Evolutionary conservation across 2,797 vertebrate species (phyloP).

Genomic region (Vipera ursinii): DNA sequence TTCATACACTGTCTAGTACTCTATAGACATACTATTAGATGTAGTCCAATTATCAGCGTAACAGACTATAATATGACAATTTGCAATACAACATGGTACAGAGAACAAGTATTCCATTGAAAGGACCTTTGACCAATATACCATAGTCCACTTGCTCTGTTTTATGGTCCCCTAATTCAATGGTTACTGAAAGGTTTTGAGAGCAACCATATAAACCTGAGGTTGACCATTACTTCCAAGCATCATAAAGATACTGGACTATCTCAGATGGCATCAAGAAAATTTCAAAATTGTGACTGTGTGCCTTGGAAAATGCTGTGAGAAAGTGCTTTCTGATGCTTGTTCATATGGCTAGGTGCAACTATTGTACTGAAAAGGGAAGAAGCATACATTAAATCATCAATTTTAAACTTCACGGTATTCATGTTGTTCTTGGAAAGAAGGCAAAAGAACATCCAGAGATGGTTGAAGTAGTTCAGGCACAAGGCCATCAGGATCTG

Average conservation of each 20-base stretch:
- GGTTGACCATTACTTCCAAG: not conserved
- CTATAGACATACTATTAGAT: not conserved
- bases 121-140: not conserved
- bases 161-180: not conserved
- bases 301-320: not conserved
- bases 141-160: not conserved
- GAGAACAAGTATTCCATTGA: not conserved
- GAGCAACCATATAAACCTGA: not conserved
- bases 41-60: not conserved
- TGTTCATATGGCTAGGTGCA: not conserved
- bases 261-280: not conserved
- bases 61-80: not conserved
- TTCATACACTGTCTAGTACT: not conserved
- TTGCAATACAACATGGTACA: not conserved
- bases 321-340: not conserved
- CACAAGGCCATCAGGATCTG: not conserved
- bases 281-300: not conserved
- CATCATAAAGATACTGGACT: not conserved
- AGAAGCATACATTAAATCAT: not conserved
- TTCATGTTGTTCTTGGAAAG: not conserved
- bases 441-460: not conserved
- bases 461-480: not conserved
- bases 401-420: not conserved
- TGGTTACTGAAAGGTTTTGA: not conserved
- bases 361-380: not conserved